Evolutionary conservation across 2,888 invertebrate genomes (phyloP).

Genomic region (Celastrina argiolus): DNA sequence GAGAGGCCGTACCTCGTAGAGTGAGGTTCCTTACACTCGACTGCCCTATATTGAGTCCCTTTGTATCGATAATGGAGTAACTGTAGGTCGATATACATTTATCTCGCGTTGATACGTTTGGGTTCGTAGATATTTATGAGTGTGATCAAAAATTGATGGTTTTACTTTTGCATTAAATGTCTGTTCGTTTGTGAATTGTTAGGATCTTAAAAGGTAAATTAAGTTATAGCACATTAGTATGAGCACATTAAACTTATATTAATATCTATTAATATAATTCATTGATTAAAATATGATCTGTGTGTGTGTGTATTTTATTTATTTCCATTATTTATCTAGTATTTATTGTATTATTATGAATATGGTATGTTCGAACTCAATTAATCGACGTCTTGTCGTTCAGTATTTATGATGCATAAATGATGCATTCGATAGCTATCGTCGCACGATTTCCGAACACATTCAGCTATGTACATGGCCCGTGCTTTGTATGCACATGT

Average conservation of each 20-base stretch:
- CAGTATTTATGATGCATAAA: conserved; percentile 3
- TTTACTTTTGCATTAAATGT: background rate
- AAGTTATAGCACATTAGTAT: no score
- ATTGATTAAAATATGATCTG: no score
- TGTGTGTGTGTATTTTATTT: no score
- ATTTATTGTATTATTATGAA: background rate
- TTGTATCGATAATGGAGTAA: conserved; percentile 21
- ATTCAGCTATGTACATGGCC: conserved; percentile 20
- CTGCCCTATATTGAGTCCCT: conserved; percentile 43
- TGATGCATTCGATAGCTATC: conserved; percentile 16
- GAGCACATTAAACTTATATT: no score
- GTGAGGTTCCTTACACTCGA: conserved; percentile 61
- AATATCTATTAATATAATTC: no score
- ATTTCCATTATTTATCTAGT: background rate
- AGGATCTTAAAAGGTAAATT: background rate
- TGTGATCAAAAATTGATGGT: background rate
- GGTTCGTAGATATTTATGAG: background rate
- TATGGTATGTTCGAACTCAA: background rate
- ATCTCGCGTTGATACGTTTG: conserved; percentile 17
- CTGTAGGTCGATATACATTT: conserved; percentile 17
- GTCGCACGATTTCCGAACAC: conserved; percentile 13
- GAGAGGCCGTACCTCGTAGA: conserved; percentile 55
- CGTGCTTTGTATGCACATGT: conserved; percentile 54
- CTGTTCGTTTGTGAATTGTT: background rate
- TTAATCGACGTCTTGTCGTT: background rate